Base-by-base conservation (phyloP, 2,797 vertebrate genomes). In the Myripristis jacobus region DNA sequence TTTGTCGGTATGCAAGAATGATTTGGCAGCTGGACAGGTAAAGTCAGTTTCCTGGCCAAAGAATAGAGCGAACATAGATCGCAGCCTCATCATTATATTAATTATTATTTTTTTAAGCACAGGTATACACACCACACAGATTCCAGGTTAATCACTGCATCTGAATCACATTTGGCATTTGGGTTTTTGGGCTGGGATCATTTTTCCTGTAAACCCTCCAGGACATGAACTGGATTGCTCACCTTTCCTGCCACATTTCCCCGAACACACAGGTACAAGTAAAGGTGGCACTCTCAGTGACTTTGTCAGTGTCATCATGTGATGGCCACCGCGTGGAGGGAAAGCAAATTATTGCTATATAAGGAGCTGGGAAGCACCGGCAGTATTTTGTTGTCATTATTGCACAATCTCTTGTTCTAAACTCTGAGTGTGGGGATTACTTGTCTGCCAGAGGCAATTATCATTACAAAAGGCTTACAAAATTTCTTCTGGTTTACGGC, bases 341-440 rank as follows among this genome's bases (percentile, higher is more conserved):
- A 72, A 66, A 71, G 52, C 57, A 77, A 87, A 88, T 52, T 21
- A 88, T 74, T 83, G 22, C 92, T 92, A 89, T 92, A 90, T 88
- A 90, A 83, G 91, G 92, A 92, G 72, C 64, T 68, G 80, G 78
- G 83, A 71, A 75, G 72, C 72, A 90, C 77, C 60, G 58, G 48
- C 61, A 76, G 63, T 66, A 48, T 75, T 81, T 67, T 84, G 67
- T 76, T 84, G 83, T 88, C 81, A 43, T 52, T 77, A 84, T 93
- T 94, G 88, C 81, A 82, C 91, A 93, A 93, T 90, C 77, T 79
- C 81, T 71, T 59, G 79, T 75, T 87, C 70, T 87, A 91, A 85
- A 83, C 66, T 84, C 79, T 71, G 52, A 63, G 66, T 78, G 52
- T 58, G 54, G 80, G 75, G 83, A 91, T 89, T 85, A 86, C 82